These are phyloP conservation scores for Centropus unirufus DNA, from an alignment of 2,113 vertebrate genomes.

Conservation along the genomic window DNA sequence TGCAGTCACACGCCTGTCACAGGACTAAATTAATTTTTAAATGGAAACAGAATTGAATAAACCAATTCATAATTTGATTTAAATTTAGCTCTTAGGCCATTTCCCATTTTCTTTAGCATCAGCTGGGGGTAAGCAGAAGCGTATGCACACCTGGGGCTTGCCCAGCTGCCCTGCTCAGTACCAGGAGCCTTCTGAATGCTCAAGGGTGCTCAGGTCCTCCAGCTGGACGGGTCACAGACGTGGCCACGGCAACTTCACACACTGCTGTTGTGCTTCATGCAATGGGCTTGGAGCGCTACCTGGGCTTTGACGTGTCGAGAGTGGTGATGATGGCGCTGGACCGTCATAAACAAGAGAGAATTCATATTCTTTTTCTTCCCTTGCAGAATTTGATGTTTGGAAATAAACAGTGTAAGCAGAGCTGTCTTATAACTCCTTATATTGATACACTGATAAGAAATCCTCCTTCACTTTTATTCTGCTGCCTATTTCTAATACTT, in stretches of 20 bases:
- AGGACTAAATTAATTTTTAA: constrained; percentile 56
- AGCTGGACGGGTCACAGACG: not conserved
- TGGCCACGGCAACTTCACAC: not conserved
- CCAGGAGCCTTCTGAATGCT: not conserved
- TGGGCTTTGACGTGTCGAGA: not conserved
- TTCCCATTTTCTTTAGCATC: constrained; percentile 16
- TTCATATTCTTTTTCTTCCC: not conserved
- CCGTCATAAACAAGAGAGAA: not conserved
- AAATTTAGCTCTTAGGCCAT: constrained; percentile 17
- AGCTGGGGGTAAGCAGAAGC: not conserved
- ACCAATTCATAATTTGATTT: constrained; percentile 46
- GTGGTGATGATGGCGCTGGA: not conserved
- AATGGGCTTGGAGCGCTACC: not conserved
- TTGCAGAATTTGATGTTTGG: not conserved
- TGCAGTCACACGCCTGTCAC: constrained; percentile 25
- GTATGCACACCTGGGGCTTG: not conserved
- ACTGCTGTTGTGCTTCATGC: not conserved
- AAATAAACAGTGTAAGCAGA: not conserved
- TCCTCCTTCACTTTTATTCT: not conserved
- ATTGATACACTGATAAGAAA: not conserved
- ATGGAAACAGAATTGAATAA: constrained; percentile 63
- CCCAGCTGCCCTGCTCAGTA: not conserved
- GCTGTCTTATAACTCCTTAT: not conserved
- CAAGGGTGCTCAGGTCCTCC: not conserved
- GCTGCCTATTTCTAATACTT: not conserved